These are phyloP conservation scores for Erebia ligea DNA, from an alignment of 2,888 invertebrate species.

Conservation along the genomic window DNA sequence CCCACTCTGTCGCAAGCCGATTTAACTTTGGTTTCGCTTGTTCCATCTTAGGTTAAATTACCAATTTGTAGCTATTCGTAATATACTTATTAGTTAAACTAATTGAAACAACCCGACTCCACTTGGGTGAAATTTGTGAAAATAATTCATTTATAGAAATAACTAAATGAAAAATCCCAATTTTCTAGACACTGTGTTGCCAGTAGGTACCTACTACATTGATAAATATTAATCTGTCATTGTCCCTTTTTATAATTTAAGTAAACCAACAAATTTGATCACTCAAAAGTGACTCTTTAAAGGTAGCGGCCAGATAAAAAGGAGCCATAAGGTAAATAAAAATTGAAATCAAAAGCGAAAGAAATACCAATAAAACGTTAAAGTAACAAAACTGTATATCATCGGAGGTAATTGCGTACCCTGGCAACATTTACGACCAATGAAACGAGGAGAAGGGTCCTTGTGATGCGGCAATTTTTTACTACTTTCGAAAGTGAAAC, in stretches of 20 bases:
- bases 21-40: neutral
- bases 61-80: neutral
- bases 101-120: too few relatives aligned
- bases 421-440: conserved; percentile 54
- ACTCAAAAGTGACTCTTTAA: neutral
- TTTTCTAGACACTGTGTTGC: too few relatives aligned
- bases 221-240: too few relatives aligned
- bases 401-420: conserved; percentile 42
- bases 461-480: conserved; percentile 43
- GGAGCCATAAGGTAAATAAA: neutral
- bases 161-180: too few relatives aligned
- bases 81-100: too few relatives aligned
- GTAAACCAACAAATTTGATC: neutral
- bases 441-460: conserved; percentile 46
- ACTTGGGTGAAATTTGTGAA: too few relatives aligned
- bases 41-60: neutral
- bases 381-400: conserved; percentile 45
- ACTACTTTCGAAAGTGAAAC: conserved; percentile 76
- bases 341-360: conserved; percentile 28
- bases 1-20: neutral
- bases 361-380: conserved; percentile 40
- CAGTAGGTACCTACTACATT: too few relatives aligned
- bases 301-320: neutral
- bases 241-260: neutral
- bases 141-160: too few relatives aligned